Base-by-base conservation (phyloP, 2,797 vertebrate genomes). In the Enteromius unitaeniatus region DNA sequence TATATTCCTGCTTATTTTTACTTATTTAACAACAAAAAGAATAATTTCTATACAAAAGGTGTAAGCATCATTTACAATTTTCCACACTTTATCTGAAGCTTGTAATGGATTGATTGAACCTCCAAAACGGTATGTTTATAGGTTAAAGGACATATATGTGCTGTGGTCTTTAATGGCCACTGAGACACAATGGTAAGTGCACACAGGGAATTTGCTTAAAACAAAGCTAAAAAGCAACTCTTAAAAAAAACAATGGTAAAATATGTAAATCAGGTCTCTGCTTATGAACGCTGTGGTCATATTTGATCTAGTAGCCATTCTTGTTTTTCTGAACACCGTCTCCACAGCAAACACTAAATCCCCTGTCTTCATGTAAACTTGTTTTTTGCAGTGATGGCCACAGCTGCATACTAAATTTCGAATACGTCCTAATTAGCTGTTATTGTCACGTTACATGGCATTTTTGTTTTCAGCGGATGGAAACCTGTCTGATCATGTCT, bases 151-250 rank as follows among this genome's bases (percentile, higher is more conserved):
- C 37, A 68, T 34, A 31, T n/a, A 11, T 77, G 49, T 77, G 73
- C 73, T 68, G 81, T 77, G 60, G 73, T 55, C 23, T 68, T 76
- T 67, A 45, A 77, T 34, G 17, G 17, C 34, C 73, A 45, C n/a
- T 42, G 31, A 68, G 40, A 82, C 78, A 49, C 89, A 91, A 28
- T 83, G 58, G 87, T 87, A 89, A 73, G n/a, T 81, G 82, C 26
- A 88, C 82, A 88, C 83, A 72, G 53, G 60, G 31, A 82, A 69
- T 72, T 67, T 10, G 26, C 42, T 72, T 58, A 2, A 58, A 62
- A 60, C 31, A 55, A 60, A 72, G 51, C 78, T 73, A 49, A 77
- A 84, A 84, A 77, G 6, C 26, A 31, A 78, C 60, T 84, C 17
- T 40, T 37, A n/a, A n/a, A 84, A 67, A 81, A 47, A 53, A 13